phyloP scores from a whole-genome alignment of 2,888 invertebrate genomes.

The Linyphia triangularis region DNA sequence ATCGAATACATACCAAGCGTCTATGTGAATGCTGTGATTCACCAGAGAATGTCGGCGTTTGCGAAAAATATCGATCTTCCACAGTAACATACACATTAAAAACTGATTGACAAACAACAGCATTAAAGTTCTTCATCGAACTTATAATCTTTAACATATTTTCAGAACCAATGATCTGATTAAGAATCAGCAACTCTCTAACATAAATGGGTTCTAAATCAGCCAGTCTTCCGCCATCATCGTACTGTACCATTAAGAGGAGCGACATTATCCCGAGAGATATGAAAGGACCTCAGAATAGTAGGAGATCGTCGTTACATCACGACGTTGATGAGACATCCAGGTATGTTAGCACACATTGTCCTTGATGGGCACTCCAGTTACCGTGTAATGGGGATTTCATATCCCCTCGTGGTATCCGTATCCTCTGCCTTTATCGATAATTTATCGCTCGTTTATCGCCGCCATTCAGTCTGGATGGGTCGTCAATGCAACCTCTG shows the following conservation, averaged over 20 bases:
- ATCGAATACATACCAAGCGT: too few relatives aligned
- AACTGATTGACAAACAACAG: too few relatives aligned
- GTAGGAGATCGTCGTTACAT: neutral
- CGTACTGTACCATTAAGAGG: neutral
- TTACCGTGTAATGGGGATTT: neutral
- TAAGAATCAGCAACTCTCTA: too few relatives aligned
- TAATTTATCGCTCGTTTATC: neutral
- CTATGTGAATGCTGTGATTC: too few relatives aligned
- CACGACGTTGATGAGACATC: neutral
- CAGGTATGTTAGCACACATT: neutral
- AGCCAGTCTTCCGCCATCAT: too few relatives aligned
- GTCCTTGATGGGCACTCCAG: neutral
- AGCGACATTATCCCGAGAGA: neutral
- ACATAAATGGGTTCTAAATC: too few relatives aligned
- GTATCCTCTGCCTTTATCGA: neutral
- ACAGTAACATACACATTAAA: too few relatives aligned
- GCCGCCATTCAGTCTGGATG: neutral
- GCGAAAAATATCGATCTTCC: too few relatives aligned
- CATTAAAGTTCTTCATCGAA: too few relatives aligned
- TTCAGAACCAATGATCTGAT: too few relatives aligned
- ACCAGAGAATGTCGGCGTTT: too few relatives aligned
- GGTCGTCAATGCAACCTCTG: neutral
- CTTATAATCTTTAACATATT: too few relatives aligned
- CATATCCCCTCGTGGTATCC: neutral
- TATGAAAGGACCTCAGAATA: neutral